Evolutionary conservation across 2,888 invertebrate species (phyloP).

Genomic region (Halocaridina rubra): DNA sequence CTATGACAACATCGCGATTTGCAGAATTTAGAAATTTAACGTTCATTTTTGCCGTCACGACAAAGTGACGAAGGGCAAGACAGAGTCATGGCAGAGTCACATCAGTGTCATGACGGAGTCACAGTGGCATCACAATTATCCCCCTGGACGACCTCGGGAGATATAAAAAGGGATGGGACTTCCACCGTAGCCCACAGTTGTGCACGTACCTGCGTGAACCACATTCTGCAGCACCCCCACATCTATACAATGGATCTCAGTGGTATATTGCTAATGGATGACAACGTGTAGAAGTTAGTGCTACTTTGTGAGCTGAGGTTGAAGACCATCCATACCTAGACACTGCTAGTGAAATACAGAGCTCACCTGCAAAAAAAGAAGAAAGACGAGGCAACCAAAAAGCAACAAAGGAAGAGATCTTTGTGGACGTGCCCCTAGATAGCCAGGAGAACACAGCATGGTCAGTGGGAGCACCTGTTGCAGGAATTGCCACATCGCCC

Average conservation of each 20-base stretch:
- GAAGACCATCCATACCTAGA: conserved; percentile 13
- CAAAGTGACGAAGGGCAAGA: no score
- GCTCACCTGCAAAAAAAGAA: background rate
- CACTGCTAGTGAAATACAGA: background rate
- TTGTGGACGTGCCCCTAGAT: background rate
- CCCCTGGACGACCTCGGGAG: background rate
- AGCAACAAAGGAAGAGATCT: background rate
- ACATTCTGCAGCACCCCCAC: no score
- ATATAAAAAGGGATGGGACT: background rate
- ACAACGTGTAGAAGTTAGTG: conserved; percentile 12
- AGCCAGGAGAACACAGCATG: background rate
- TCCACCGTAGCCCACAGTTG: background rate
- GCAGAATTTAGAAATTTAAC: no score
- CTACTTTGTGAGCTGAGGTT: conserved; percentile 11
- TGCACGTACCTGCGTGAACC: background rate
- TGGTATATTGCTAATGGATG: background rate
- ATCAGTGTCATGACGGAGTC: no score
- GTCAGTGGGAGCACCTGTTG: background rate
- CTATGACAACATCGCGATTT: no score
- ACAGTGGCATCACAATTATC: background rate
- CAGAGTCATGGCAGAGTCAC: no score
- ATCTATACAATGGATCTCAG: background rate
- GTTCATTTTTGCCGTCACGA: no score
- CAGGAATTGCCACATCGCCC: no score
- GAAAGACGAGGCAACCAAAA: background rate